Evolutionary conservation across 1,140 invertebrate genomes (phyloP), one percentile per base, ranked within the genome.

Genomic region (Daktulosphaira vitifoliae): DNA sequence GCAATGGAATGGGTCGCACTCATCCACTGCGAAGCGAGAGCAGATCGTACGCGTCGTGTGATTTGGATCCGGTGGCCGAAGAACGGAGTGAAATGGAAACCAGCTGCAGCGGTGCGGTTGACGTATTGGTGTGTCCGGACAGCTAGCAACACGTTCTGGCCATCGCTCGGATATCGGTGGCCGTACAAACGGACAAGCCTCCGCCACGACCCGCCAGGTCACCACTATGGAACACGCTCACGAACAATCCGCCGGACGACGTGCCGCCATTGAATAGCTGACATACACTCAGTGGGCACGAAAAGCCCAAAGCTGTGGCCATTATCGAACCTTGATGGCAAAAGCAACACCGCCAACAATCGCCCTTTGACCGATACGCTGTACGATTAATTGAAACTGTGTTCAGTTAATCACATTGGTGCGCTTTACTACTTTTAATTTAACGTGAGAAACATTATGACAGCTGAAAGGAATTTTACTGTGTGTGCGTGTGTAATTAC

Each of bases 101-200:
- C 56, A 62, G 56, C 38, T 44, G 53, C 16, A 42, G 56, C 6
- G 56, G 56, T 6, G 56, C 42, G 13, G 56, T 62, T 13, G 56
- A 62, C 23, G 56, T 39, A 16, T 39, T 62, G n/a, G 56, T 62
- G 9, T 62, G 56, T 18, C 56, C 56, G 42, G 56, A 62, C 42
- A 62, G 56, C 25, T 62, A 62, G 56, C 56, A 62, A 46, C 56
- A 62, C 42, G 56, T 62, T 22, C 16, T 62, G 42, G 56, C 56
- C 56, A 62, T 62, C 39, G 56, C 56, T 25, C 15, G 56, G 56
- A 62, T 62, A 62, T 62, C 56, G 56, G 56, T 62, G 56, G 56
- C 56, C 56, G 56, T 62, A 4, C 56, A 62, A 42, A 62, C 56
- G 56, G 56, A 62, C 6, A 62, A 48, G n/a, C 56, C 56, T 23